Percentiles rank a stretch among this genome's conserved stretches.
Evolutionary conservation across 2,797 vertebrate species (phyloP).

Genomic region (Macroramphosus scolopax): DNA sequence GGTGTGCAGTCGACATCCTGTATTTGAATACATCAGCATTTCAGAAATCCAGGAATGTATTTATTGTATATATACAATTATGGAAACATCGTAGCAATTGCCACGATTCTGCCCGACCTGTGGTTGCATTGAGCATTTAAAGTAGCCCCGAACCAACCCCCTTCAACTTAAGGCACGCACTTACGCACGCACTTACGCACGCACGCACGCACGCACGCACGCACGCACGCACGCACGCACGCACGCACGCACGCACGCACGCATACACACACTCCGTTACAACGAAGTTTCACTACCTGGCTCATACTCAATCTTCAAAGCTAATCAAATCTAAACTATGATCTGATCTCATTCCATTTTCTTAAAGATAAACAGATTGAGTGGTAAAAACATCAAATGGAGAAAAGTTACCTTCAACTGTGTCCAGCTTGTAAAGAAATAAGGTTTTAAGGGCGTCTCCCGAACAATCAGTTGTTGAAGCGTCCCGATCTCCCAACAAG

Average conservation of each 20-base stretch:
- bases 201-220: no score
- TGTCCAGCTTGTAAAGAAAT: slow-evolving; percentile 32
- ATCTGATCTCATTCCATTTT: slow-evolving; percentile 31
- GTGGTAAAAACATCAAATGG: slow-evolving; percentile 17
- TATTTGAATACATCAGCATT: slow-evolving; percentile 15
- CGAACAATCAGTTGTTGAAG: no score
- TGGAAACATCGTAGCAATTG: slow-evolving; percentile 27
- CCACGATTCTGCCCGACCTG: slow-evolving; percentile 11
- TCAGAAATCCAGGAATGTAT: slow-evolving; percentile 31
- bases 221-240: no score
- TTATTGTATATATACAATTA: slow-evolving; percentile 36
- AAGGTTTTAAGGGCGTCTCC: no score
- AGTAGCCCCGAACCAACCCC: slow-evolving; percentile 3
- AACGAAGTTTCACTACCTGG: slow-evolving; percentile 24
- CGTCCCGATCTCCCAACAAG: no score
- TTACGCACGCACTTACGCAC: no score
- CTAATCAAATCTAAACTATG: slow-evolving; percentile 35
- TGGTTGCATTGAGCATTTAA: slow-evolving; percentile 23
- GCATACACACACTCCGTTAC: slow-evolving; percentile 3
- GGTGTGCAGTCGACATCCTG: slow-evolving; percentile 17
- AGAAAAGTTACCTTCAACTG: slow-evolving; percentile 17
- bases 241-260: background rate
- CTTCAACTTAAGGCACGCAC: no score
- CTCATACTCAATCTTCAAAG: slow-evolving; percentile 27
- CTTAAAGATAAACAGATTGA: slow-evolving; percentile 39